Conservation (phyloP, 2,113 vertebrate genomes). For the Phalacrocorax brasilianus region DNA sequence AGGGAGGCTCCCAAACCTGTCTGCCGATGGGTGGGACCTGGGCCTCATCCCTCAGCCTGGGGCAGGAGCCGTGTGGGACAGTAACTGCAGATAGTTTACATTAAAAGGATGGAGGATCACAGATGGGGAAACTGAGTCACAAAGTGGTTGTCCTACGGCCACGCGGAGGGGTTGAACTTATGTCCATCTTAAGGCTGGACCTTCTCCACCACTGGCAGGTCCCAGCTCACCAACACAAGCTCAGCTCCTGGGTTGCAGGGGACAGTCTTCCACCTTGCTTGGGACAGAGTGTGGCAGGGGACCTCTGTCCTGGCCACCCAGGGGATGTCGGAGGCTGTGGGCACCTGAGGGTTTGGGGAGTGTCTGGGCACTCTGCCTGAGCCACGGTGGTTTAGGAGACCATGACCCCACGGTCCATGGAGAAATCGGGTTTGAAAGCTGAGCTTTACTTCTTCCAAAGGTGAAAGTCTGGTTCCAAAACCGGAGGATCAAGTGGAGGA, state of each 20-base stretch:
- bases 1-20: background rate
- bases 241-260: background rate
- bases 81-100: fast-evolving
- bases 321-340: background rate
- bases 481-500: slow-evolving; percentile 74
- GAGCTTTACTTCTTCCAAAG: background rate
- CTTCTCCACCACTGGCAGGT: background rate
- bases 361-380: background rate
- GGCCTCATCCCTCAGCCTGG: fast-evolving
- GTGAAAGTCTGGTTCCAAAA: slow-evolving; percentile 79
- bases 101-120: background rate
- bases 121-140: background rate
- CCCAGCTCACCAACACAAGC: background rate
- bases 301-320: background rate
- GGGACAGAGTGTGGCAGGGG: background rate
- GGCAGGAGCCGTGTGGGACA: fast-evolving
- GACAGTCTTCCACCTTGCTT: background rate
- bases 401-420: background rate
- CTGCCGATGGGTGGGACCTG: background rate
- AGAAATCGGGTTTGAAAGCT: background rate
- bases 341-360: background rate
- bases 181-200: background rate
- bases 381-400: background rate
- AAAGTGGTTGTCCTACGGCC: background rate
- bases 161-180: fast-evolving